Conservation (phyloP, 2,797 vertebrate species). For the Phrynocephalus vlangalii region DNA sequence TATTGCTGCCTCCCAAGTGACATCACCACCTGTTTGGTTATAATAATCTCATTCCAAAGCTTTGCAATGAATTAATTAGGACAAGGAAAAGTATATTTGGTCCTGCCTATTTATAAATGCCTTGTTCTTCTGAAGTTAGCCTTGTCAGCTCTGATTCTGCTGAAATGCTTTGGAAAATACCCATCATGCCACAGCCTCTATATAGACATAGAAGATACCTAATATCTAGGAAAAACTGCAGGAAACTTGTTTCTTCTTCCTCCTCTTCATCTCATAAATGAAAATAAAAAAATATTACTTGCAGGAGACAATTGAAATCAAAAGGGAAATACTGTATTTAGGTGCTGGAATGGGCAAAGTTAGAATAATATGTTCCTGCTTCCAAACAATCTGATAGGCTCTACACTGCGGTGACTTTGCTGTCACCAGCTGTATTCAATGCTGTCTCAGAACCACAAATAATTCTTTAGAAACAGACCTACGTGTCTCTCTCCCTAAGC, state of each 20-base stretch:
- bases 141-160: conserved; percentile 22
- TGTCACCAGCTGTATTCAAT: background rate
- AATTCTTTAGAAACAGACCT: background rate
- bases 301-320: background rate
- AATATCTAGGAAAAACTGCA: background rate
- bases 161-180: conserved; percentile 45
- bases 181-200: conserved; percentile 4
- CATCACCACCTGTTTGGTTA: conserved; percentile 34
- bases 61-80: conserved; percentile 33
- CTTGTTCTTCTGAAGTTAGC: conserved; percentile 34
- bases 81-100: conserved; percentile 25
- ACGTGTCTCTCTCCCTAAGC: background rate
- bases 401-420: background rate
- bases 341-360: background rate
- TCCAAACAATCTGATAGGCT: conserved; percentile 8
- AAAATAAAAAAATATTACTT: conserved; percentile 19
- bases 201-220: conserved; percentile 3
- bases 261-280: conserved; percentile 3
- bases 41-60: conserved; percentile 31
- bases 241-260: background rate
- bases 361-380: conserved; percentile 21
- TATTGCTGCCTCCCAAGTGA: conserved; percentile 41
- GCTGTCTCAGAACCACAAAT: background rate
- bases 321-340: background rate
- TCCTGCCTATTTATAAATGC: conserved; percentile 30